These are phyloP conservation scores for Protodeltote pygarga DNA, from an alignment of 2,888 invertebrate genomes.

Conservation along the genomic window DNA sequence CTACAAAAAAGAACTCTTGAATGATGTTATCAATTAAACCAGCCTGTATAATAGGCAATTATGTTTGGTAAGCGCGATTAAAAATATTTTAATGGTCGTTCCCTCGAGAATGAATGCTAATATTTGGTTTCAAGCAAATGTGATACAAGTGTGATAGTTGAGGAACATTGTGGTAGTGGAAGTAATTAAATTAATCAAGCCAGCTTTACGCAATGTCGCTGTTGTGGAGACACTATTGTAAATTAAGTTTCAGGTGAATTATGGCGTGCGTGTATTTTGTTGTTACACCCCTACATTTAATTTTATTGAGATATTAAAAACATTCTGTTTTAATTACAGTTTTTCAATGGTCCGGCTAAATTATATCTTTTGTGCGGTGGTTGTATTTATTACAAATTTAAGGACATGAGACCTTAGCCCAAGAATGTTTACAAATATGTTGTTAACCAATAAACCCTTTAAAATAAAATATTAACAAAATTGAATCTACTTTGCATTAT, in stretches of 20 bases:
- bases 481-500: no score
- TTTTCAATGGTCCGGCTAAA: no score
- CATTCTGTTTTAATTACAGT: no score
- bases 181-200: constrained; percentile 60
- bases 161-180: constrained; percentile 38
- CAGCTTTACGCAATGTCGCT: constrained; percentile 52
- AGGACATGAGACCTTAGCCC: no score
- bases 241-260: constrained; percentile 39
- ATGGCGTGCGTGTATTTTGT: constrained; percentile 17
- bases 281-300: constrained; percentile 1
- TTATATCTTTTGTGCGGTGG: no score
- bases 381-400: no score
- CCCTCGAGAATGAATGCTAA: constrained; percentile 15
- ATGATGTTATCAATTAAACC: constrained; percentile 15
- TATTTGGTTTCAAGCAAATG: constrained; percentile 33
- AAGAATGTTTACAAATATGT: no score
- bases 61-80: constrained; percentile 13
- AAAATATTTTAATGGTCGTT: constrained; percentile 19
- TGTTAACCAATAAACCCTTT: no score
- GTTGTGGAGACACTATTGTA: constrained; percentile 51
- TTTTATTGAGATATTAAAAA: not conserved
- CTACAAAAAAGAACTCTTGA: constrained; percentile 9
- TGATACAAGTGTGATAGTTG: constrained; percentile 40
- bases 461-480: no score
- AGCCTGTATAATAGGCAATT: constrained; percentile 11